Conservation (phyloP, 2,888 invertebrate genomes). For the Rhagonycha fulva region DNA sequence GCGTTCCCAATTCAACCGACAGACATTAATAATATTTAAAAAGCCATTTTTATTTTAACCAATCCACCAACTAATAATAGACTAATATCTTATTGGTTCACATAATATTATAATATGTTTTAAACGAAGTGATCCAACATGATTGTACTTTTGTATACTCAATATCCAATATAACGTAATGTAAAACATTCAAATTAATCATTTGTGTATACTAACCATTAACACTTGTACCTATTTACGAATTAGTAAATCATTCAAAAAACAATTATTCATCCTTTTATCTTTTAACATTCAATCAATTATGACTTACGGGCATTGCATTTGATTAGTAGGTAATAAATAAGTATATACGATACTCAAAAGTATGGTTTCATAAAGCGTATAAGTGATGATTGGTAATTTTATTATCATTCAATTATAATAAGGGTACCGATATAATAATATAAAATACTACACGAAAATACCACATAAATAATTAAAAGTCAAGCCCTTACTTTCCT, state of each 20-base stretch:
- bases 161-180: background rate
- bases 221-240: too few relatives aligned
- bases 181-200: background rate
- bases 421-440: too few relatives aligned
- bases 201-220: background rate
- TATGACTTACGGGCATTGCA: background rate
- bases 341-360: too few relatives aligned
- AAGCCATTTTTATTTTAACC: background rate
- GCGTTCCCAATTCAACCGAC: background rate
- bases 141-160: background rate
- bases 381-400: too few relatives aligned
- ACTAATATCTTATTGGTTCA: background rate
- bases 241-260: background rate
- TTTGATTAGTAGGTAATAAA: too few relatives aligned
- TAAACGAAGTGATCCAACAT: background rate
- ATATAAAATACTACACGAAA: too few relatives aligned
- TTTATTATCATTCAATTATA: too few relatives aligned
- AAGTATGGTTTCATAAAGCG: too few relatives aligned
- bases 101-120: background rate
- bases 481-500: too few relatives aligned
- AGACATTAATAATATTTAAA: background rate
- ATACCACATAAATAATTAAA: too few relatives aligned
- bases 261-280: background rate
- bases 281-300: background rate
- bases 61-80: background rate